Evolutionary conservation across 2,888 invertebrate species (phyloP).

Genomic region (Chromoteleia sp.): DNA sequence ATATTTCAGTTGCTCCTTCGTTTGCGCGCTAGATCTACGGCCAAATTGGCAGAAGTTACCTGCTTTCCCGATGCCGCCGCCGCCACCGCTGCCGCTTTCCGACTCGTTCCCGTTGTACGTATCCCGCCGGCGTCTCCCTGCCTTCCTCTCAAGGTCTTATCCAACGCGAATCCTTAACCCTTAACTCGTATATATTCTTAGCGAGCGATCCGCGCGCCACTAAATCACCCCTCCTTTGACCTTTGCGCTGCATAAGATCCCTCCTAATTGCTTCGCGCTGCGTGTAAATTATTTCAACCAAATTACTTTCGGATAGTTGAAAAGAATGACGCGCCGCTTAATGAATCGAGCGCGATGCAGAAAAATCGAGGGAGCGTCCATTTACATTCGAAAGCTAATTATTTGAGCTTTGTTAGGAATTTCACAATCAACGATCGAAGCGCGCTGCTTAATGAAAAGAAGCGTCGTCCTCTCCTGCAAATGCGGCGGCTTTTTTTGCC

Average conservation of each 20-base stretch:
- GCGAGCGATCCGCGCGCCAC: conserved; percentile 78
- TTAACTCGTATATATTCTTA: conserved; percentile 78
- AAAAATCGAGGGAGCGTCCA: conserved; percentile 58
- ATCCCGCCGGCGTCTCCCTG: conserved; percentile 51
- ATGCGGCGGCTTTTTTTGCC: background rate
- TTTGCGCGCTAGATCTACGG: conserved; percentile 74
- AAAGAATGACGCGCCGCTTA: conserved; percentile 79
- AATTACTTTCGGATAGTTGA: conserved; percentile 83
- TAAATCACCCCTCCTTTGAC: conserved; percentile 81
- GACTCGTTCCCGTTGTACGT: conserved; percentile 63
- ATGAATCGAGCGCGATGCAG: conserved; percentile 71
- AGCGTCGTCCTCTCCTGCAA: conserved; percentile 1
- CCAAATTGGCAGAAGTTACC: conserved; percentile 82
- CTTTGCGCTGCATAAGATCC: conserved; percentile 76
- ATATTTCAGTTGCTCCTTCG: conserved; percentile 82
- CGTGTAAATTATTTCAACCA: conserved; percentile 83
- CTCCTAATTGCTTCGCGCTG: conserved; percentile 82
- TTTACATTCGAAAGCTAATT: conserved; percentile 68
- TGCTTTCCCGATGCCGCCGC: conserved; percentile 69
- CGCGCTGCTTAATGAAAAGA: conserved; percentile 55
- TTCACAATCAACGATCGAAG: conserved; percentile 60
- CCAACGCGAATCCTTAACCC: conserved; percentile 69
- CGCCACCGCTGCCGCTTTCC: conserved; percentile 19
- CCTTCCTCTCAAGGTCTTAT: conserved; percentile 63
- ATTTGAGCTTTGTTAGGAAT: conserved; percentile 64